Conservation (phyloP, 2,113 vertebrate genomes). For the Chaenogobius annularis region DNA sequence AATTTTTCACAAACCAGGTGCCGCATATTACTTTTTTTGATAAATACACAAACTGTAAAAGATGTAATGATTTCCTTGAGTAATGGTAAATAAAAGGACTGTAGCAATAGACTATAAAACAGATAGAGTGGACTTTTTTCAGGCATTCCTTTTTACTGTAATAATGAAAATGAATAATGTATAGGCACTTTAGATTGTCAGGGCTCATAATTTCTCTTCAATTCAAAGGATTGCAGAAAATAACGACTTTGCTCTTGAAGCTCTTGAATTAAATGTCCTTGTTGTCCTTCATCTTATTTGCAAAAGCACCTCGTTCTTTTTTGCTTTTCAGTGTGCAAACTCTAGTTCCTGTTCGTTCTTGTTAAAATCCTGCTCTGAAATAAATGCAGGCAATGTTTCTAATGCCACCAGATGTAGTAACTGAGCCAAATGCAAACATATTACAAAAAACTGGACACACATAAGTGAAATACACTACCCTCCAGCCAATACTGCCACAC, state of each 20-base stretch:
- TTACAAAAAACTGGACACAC: not conserved
- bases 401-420: not conserved
- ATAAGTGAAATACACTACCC: too few species aligned
- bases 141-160: not conserved
- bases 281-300: not conserved
- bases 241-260: slow-evolving; percentile 5
- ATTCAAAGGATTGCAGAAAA: not conserved
- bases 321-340: not conserved
- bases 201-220: not conserved
- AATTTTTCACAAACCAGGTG: slow-evolving; percentile 6
- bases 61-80: slow-evolving; percentile 3
- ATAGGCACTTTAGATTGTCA: slow-evolving; percentile 4
- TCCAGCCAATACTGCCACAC: too few species aligned
- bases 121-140: not conserved
- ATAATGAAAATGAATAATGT: slow-evolving; percentile 9
- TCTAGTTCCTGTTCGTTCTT: not conserved
- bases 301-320: not conserved
- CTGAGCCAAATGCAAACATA: too few species aligned
- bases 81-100: not conserved
- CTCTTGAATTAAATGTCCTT: slow-evolving; percentile 5
- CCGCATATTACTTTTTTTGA: slow-evolving; percentile 1
- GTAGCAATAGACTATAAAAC: not conserved
- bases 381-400: not conserved
- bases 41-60: not conserved
- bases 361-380: not conserved